Evolutionary conservation across 2,113 vertebrate species (phyloP), one percentile per base, ranked within the genome.

Genomic region (Phoxinus phoxinus): DNA sequence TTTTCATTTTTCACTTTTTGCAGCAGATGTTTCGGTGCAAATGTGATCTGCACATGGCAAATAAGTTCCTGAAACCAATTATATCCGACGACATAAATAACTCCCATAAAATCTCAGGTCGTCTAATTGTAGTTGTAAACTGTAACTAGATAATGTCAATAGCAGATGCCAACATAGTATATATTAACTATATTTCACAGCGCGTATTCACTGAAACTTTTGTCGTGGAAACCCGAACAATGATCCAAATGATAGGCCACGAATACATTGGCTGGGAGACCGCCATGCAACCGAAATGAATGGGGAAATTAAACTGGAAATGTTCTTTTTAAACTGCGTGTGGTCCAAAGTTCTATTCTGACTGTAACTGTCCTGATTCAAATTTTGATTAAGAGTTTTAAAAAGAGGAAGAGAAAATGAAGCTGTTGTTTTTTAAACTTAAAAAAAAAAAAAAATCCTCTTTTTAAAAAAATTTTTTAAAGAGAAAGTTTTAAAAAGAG

Each of bases 71-170:
- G 83, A 81, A 88, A 86, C 81, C 86, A 88, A 88, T 89, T 90
- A 86, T 86, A 83, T 84, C 81, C 84, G 75, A 41, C 58, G 87
- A 83, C 87, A 87, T 86, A 89, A 89, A 89, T 88, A 90, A 86
- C 75, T 71, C 82, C 78, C 81, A 87, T 88, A 88, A 81, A 87
- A 81, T 87, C 71, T 81, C 85, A 87, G 86, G 84, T 89, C 82
- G 86, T 90, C 81, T 89, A 88, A 90, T 90, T 90, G 89, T 81
- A 87, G 88, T 58, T 87, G 86, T 88, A 87, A 89, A 88, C 65
- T 79, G 84, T 83, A 85, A 90, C 67, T 86, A 86, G 89, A 90
- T 89, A 85, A 88, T 91, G 86, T 85, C 85, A 86, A 86, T 82
- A 83, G 79, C 89, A 90, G 87, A 89, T 86, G 87, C 72, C 79